Evolutionary conservation across 1,140 invertebrate genomes (phyloP).

Genomic region (Druon quercuslanigerum): DNA sequence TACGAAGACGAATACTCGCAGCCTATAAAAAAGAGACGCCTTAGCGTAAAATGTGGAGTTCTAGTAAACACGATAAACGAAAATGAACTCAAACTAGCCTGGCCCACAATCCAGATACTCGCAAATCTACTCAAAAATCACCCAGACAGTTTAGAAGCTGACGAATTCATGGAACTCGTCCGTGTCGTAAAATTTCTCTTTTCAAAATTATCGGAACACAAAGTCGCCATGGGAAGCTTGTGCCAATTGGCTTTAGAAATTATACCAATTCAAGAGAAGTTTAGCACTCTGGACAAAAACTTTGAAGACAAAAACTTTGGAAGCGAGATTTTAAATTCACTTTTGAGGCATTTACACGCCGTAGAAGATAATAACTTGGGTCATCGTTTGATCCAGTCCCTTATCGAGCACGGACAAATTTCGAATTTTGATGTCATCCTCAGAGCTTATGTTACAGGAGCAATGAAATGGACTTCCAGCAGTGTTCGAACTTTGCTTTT

Average conservation of each 20-base stretch:
- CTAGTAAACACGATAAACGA: background rate
- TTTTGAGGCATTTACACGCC: background rate
- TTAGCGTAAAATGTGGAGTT: background rate
- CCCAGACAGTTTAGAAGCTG: background rate
- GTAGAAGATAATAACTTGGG: background rate
- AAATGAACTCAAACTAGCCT: background rate
- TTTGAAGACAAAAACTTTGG: background rate
- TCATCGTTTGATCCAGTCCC: background rate
- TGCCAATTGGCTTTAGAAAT: background rate
- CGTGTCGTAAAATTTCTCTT: background rate
- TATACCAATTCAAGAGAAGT: background rate
- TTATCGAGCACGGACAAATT: background rate
- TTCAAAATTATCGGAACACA: background rate
- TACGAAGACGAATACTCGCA: background rate
- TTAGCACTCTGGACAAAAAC: background rate
- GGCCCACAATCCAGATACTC: constrained; percentile 8
- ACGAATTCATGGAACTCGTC: constrained; percentile 6
- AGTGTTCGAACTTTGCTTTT: background rate
- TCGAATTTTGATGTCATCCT: background rate
- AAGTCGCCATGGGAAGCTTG: background rate
- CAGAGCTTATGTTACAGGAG: background rate
- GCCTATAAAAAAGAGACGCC: background rate
- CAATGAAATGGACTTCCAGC: background rate
- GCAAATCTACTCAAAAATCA: constrained; percentile 1
- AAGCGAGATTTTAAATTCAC: background rate